phyloP scores from a whole-genome alignment of 1,140 invertebrate species.

The Drosophila pseudoananassae region DNA sequence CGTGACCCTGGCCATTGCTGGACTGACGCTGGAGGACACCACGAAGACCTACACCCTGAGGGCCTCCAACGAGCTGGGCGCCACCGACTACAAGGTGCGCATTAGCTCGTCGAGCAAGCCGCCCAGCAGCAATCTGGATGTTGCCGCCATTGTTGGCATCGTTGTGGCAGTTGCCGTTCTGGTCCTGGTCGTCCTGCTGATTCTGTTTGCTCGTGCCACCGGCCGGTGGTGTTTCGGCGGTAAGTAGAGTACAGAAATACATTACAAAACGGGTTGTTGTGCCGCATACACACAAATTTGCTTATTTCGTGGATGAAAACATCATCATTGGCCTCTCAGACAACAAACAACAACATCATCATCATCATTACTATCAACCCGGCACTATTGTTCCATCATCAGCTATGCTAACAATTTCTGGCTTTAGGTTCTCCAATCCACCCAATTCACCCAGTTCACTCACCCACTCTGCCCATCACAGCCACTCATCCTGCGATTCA shows the following conservation, averaged over 20 bases:
- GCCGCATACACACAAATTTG: slow-evolving; percentile 28
- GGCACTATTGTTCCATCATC: slow-evolving; percentile 56
- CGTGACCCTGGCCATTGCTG: slow-evolving; percentile 87
- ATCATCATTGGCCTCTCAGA: slow-evolving; percentile 50
- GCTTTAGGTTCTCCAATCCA: slow-evolving; percentile 42
- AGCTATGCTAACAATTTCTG: slow-evolving; percentile 77
- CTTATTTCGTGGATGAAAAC: slow-evolving; percentile 60
- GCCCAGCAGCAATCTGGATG: slow-evolving; percentile 88
- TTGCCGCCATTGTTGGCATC: slow-evolving; percentile 90
- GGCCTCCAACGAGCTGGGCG: slow-evolving; percentile 88
- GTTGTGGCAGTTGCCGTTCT: slow-evolving; percentile 88
- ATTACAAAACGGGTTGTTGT: slow-evolving; percentile 5
- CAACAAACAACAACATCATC: slow-evolving; percentile 38
- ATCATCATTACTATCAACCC: slow-evolving; percentile 42
- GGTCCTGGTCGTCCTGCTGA: slow-evolving; percentile 87
- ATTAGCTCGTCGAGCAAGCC: slow-evolving; percentile 86
- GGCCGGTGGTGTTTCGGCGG: slow-evolving; percentile 93
- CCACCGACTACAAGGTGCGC: slow-evolving; percentile 86
- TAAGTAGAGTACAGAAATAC: slow-evolving; percentile 85
- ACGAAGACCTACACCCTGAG: slow-evolving; percentile 88
- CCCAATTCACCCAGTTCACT: slow-evolving; percentile 1
- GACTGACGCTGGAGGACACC: slow-evolving; percentile 90
- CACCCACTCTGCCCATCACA: slow-evolving; percentile 2
- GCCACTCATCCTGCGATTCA: slow-evolving; percentile 39
- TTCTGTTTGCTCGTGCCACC: slow-evolving; percentile 91